phyloP scores from a whole-genome alignment of 2,888 invertebrate species.

The Lycophotia porphyrea region DNA sequence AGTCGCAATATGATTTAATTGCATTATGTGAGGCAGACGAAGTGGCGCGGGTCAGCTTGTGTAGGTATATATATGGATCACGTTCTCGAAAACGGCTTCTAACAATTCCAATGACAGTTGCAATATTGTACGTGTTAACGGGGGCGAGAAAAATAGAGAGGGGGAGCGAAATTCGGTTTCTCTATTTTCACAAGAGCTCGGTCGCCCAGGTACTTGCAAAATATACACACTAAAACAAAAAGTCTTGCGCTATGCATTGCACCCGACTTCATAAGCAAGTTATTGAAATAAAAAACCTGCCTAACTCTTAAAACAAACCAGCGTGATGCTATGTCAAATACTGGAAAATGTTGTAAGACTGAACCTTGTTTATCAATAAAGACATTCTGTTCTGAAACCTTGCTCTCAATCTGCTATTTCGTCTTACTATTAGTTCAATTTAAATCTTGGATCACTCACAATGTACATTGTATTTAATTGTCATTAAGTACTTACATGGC shows the following conservation, averaged over 20 bases:
- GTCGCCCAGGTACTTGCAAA: too few relatives aligned
- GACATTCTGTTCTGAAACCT: background rate
- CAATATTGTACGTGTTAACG: too few relatives aligned
- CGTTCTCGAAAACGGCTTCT: too few relatives aligned
- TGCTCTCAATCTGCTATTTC: background rate
- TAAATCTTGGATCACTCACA: background rate
- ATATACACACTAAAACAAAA: too few relatives aligned
- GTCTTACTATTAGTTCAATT: background rate
- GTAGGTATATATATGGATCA: too few relatives aligned
- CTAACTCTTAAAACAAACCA: background rate
- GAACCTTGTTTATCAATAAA: background rate
- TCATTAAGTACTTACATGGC: background rate
- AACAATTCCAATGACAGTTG: too few relatives aligned
- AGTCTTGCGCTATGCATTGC: background rate
- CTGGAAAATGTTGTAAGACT: background rate
- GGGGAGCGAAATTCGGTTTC: too few relatives aligned
- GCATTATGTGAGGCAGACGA: too few relatives aligned
- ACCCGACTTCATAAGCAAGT: background rate
- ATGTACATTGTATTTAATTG: background rate
- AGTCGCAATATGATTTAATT: too few relatives aligned
- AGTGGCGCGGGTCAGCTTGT: too few relatives aligned
- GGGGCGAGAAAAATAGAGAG: too few relatives aligned
- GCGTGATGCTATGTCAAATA: background rate
- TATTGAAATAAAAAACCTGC: background rate
- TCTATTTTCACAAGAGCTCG: too few relatives aligned